phyloP scores from a whole-genome alignment of 2,797 vertebrate species.

The Buceros bicornis region DNA sequence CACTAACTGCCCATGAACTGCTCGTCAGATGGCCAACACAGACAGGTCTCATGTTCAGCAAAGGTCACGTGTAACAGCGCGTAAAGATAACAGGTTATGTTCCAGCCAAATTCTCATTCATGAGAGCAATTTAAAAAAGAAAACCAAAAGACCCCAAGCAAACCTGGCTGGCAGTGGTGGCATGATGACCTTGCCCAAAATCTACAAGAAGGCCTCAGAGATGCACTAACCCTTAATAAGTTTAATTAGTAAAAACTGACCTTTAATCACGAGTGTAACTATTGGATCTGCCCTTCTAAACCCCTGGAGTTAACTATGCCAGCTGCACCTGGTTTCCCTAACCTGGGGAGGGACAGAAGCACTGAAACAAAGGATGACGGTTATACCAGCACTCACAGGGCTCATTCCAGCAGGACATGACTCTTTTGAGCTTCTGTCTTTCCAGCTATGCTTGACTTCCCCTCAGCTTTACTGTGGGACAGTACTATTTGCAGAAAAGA shows the following conservation, averaged over 20 bases:
- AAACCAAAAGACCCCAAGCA: neutral
- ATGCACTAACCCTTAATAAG: neutral
- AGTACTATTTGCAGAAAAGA: neutral
- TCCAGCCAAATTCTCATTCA: neutral
- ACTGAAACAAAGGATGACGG: neutral
- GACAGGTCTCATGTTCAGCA: neutral
- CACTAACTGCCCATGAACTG: accelerated
- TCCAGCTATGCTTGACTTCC: neutral
- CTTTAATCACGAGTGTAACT: neutral
- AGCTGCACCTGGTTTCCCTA: neutral
- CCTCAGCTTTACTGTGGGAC: neutral
- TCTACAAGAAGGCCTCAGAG: neutral
- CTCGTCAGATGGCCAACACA: neutral
- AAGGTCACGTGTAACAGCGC: neutral
- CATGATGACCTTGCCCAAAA: neutral
- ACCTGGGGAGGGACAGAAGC: neutral
- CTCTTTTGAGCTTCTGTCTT: neutral
- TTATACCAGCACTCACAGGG: neutral
- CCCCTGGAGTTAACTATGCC: neutral
- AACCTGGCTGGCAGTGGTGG: neutral
- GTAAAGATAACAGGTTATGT: neutral
- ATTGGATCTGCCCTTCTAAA: neutral
- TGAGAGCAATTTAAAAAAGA: neutral
- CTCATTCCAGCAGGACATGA: neutral
- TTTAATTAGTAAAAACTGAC: neutral